Percentiles rank a stretch among this genome's conserved stretches.
Evolutionary conservation across 2,797 vertebrate species (phyloP).

Genomic region (Danio jaintianensis): DNA sequence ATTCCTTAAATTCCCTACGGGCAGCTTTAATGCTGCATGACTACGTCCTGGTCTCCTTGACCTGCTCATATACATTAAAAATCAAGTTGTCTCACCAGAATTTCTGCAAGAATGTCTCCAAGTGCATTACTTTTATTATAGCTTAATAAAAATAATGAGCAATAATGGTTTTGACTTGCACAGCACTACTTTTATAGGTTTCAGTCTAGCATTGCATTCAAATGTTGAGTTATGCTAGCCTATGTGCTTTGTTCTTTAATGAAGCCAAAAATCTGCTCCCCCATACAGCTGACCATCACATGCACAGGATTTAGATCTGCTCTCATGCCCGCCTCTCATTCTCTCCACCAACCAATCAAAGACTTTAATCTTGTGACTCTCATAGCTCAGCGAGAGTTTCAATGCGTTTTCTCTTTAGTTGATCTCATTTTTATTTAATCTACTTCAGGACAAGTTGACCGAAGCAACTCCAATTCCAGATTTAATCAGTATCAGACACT

Average conservation of each 20-base stretch:
- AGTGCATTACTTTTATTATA: neutral
- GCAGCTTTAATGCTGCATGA: neutral
- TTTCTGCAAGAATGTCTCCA: neutral
- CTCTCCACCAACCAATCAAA: neutral
- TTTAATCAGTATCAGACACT: conserved; percentile 80
- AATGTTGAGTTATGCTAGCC: neutral
- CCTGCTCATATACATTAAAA: neutral
- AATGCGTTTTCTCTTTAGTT: neutral
- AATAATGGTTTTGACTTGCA: neutral
- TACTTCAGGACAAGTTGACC: conserved; percentile 41
- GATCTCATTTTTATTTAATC: neutral
- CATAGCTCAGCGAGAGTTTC: neutral
- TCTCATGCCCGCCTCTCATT: neutral
- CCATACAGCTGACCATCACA: conserved; percentile 85
- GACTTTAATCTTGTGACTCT: neutral
- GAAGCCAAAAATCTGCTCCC: conserved; percentile 9
- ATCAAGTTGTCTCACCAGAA: neutral
- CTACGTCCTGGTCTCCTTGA: neutral
- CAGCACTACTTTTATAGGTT: no score
- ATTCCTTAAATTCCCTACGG: no score
- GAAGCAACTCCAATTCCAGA: conserved; percentile 76
- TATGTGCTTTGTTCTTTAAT: neutral
- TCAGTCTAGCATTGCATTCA: neutral
- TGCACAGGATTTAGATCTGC: conserved; percentile 78
- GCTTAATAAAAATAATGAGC: neutral